Conservation (phyloP, 2,113 vertebrate genomes). For the Antechinus flavipes region DNA sequence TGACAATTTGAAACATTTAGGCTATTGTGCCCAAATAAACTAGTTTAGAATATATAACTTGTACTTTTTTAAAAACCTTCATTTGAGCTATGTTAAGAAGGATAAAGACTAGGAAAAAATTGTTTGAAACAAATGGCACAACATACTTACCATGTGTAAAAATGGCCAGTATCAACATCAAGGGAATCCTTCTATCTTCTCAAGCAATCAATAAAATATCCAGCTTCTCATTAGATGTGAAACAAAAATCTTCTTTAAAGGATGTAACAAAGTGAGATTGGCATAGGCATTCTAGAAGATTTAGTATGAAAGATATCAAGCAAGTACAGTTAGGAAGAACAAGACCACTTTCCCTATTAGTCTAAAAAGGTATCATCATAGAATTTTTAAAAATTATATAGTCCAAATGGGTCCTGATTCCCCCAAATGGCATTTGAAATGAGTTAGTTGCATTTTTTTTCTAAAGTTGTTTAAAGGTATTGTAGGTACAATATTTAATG, state of each 20-base stretch:
- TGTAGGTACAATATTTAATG: background rate
- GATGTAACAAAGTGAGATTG: background rate
- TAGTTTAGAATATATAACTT: background rate
- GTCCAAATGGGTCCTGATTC: slow-evolving; percentile 7
- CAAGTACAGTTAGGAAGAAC: background rate
- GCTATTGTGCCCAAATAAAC: background rate
- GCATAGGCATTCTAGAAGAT: background rate
- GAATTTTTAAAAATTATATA: background rate
- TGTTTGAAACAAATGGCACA: background rate
- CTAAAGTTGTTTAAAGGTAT: background rate
- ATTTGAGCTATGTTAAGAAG: background rate
- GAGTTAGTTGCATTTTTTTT: background rate
- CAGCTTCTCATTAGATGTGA: background rate
- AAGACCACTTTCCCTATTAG: background rate
- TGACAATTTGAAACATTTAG: slow-evolving; percentile 5
- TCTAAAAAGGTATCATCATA: background rate
- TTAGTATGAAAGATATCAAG: background rate
- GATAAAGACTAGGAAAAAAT: slow-evolving; percentile 17
- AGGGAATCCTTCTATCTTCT: background rate
- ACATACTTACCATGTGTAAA: background rate
- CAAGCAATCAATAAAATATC: background rate
- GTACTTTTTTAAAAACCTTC: background rate
- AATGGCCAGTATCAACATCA: background rate
- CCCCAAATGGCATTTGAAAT: background rate
- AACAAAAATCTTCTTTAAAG: background rate